Evolutionary conservation across 2,797 vertebrate species (phyloP).

Genomic region (Botia almorhae): DNA sequence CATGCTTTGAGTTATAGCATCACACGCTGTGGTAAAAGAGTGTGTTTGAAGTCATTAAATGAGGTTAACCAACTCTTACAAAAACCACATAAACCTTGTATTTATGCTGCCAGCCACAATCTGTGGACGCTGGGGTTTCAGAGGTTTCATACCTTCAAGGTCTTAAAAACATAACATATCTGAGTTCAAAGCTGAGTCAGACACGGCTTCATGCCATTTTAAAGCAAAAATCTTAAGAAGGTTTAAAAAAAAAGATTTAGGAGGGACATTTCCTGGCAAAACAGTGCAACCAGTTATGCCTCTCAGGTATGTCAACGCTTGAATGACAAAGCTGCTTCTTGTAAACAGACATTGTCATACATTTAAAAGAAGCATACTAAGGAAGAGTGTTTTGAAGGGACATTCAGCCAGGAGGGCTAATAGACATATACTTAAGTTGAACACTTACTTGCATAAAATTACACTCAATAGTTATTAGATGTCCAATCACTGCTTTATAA

Average conservation of each 20-base stretch:
- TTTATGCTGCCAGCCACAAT: background rate
- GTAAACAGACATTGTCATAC: conserved; percentile 14
- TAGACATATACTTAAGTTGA: too few relatives aligned
- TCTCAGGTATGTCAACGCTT: conserved; percentile 4
- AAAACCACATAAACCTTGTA: background rate
- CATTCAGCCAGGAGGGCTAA: background rate
- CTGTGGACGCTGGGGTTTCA: background rate
- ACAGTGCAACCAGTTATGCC: conserved; percentile 1
- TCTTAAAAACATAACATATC: background rate
- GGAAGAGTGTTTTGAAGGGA: background rate
- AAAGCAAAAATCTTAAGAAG: background rate
- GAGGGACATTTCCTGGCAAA: background rate
- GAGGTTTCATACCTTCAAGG: conserved; percentile 3
- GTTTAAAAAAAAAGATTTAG: background rate
- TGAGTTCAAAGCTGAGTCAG: background rate
- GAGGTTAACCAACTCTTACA: background rate
- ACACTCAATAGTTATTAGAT: background rate
- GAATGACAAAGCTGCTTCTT: conserved; percentile 1
- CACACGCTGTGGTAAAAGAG: background rate
- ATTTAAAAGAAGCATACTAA: too few relatives aligned
- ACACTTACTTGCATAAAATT: too few relatives aligned
- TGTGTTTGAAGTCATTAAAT: background rate
- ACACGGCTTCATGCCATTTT: background rate
- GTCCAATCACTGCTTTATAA: too few relatives aligned
- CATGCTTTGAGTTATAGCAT: background rate